A percentile compares a stretch with the other conserved stretches of the same genome.
Evolutionary conservation across 2,797 vertebrate species (phyloP).

Genomic region (Echeneis naucrates): DNA sequence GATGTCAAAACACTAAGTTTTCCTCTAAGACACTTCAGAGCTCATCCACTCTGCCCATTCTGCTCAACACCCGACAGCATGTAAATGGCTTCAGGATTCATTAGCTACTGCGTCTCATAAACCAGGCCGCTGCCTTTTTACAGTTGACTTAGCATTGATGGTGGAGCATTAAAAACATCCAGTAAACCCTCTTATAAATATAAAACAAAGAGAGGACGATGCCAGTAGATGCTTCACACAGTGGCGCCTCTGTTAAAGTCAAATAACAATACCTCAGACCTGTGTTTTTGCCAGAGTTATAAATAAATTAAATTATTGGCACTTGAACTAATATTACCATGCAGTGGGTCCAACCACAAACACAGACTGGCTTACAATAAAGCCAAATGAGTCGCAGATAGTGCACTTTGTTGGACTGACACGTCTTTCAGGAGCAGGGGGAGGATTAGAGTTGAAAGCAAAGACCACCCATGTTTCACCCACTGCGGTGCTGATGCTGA

Average conservation of each 20-base stretch:
- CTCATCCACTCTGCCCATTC: constrained; percentile 23
- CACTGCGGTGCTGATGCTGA: constrained; percentile 54
- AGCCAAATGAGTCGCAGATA: constrained; percentile 32
- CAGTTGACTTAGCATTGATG: constrained; percentile 53
- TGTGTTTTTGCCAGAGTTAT: constrained; percentile 20
- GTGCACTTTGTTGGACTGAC: constrained; percentile 24
- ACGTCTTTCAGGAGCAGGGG: constrained; percentile 12
- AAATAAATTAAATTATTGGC: constrained; percentile 55
- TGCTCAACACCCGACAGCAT: constrained; percentile 41
- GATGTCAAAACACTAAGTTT: constrained; percentile 55
- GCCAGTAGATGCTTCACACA: constrained; percentile 23
- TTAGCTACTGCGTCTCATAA: constrained; percentile 57
- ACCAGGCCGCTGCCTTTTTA: constrained; percentile 51
- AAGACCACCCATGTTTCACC: constrained; percentile 28
- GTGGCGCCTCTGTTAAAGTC: constrained; percentile 17
- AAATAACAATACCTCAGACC: constrained; percentile 23
- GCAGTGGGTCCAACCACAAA: constrained; percentile 32
- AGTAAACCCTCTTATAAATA: constrained; percentile 41
- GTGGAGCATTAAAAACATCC: constrained; percentile 47
- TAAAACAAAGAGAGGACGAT: constrained; percentile 29
- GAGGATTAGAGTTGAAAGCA: constrained; percentile 29
- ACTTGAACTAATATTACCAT: constrained; percentile 33
- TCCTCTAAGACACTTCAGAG: constrained; percentile 49
- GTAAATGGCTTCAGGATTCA: constrained; percentile 67
- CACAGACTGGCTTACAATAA: constrained; percentile 12